phyloP scores from a whole-genome alignment of 2,797 vertebrate genomes.

The Crenichthys baileyi region DNA sequence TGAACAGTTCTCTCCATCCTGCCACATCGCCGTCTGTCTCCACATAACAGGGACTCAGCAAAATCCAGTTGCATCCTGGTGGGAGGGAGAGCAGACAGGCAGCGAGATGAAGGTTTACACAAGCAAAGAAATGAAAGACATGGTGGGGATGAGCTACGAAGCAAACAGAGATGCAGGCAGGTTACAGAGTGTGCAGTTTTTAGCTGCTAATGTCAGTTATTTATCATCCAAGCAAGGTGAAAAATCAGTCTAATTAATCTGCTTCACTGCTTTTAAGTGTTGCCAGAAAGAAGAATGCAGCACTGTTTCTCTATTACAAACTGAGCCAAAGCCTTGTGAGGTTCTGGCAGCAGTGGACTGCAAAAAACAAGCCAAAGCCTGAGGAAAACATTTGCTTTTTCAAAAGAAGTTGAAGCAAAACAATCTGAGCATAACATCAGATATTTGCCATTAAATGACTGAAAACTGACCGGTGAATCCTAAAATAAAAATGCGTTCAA shows the following conservation, averaged over 20 bases:
- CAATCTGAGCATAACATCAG: neutral
- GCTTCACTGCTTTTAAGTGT: neutral
- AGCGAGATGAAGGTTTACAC: neutral
- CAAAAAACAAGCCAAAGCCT: neutral
- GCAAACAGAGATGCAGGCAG: neutral
- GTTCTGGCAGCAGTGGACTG: neutral
- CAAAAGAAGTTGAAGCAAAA: neutral
- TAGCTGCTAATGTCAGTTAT: slow-evolving; percentile 9
- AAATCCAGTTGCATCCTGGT: slow-evolving; percentile 81
- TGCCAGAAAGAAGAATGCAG: neutral
- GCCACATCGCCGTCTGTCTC: slow-evolving; percentile 70
- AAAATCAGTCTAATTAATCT: slow-evolving; percentile 1
- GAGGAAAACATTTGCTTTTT: neutral
- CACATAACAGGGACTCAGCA: slow-evolving; percentile 80
- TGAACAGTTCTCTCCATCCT: slow-evolving; percentile 82
- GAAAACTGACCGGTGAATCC: slow-evolving; percentile 1
- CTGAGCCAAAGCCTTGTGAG: slow-evolving; percentile 1
- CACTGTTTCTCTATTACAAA: slow-evolving; percentile 4
- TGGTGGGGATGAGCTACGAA: neutral
- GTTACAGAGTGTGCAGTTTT: neutral
- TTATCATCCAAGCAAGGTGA: slow-evolving; percentile 6
- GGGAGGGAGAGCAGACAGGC: neutral
- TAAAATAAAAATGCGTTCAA: neutral
- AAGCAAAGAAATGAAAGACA: slow-evolving; percentile 6
- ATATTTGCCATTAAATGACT: neutral